Conservation (phyloP, 2,113 vertebrate species). For the Lampris megalopsis region DNA sequence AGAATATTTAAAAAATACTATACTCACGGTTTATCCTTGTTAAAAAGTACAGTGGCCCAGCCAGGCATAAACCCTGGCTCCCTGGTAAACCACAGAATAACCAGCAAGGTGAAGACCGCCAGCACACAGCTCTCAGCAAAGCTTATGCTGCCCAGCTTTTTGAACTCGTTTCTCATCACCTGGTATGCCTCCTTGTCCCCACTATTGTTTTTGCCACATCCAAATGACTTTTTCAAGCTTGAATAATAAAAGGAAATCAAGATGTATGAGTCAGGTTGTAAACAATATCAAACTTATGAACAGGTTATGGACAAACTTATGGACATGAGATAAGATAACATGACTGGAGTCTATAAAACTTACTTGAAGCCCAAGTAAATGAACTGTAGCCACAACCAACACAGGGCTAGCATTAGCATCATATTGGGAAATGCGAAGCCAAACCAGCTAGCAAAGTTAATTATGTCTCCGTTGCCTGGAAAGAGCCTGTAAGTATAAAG, state of each 20-base stretch:
- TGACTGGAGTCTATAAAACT: conserved; percentile 61
- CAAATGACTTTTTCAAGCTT: conserved; percentile 84
- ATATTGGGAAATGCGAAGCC: conserved; percentile 85
- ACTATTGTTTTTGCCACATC: conserved; percentile 46
- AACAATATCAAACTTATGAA: not conserved
- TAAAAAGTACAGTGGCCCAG: conserved; percentile 81
- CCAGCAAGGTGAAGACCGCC: conserved; percentile 75
- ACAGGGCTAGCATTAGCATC: conserved; percentile 77
- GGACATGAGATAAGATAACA: not conserved
- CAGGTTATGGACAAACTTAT: no score
- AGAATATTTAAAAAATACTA: not conserved
- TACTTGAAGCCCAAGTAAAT: conserved; percentile 89
- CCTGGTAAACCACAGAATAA: conserved; percentile 86
- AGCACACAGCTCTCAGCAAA: conserved; percentile 81
- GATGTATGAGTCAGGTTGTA: not conserved
- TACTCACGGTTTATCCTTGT: conserved; percentile 72
- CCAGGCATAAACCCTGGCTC: conserved; percentile 86
- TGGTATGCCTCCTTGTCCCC: conserved; percentile 62
- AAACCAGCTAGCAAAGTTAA: conserved; percentile 90
- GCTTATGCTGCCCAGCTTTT: conserved; percentile 79
- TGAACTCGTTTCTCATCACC: conserved; percentile 72
- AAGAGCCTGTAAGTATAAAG: conserved; percentile 77
- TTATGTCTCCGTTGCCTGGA: conserved; percentile 55
- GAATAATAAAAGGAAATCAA: not conserved
- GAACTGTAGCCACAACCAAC: conserved; percentile 89